Conservation (phyloP, 1,140 invertebrate genomes). For the Venturia canescens region DNA sequence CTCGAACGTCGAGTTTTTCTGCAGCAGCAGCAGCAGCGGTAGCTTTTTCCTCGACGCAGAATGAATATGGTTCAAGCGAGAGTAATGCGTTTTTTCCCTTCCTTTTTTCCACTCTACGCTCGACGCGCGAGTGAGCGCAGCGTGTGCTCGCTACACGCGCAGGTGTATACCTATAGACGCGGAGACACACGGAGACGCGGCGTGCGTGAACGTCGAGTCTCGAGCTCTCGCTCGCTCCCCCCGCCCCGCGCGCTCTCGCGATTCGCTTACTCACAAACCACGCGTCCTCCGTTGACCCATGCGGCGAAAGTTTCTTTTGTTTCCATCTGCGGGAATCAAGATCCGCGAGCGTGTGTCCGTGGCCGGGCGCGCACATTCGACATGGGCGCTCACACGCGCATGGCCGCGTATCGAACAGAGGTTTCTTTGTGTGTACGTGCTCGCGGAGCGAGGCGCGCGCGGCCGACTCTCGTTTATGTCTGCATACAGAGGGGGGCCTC, state of each 20-base stretch:
- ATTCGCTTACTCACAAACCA: conserved; percentile 10
- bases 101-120: neutral
- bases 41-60: neutral
- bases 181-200: neutral
- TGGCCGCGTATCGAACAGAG: neutral
- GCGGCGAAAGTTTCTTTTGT: conserved; percentile 43
- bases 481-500: too few relatives aligned
- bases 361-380: neutral
- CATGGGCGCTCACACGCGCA: neutral
- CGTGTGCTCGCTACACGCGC: neutral
- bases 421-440: too few relatives aligned
- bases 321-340: conserved; percentile 39
- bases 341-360: conserved; percentile 1
- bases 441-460: too few relatives aligned
- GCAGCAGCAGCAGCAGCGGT: neutral
- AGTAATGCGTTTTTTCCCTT: conserved; percentile 3
- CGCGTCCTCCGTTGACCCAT: conserved; percentile 35
- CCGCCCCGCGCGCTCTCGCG: neutral
- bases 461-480: too few relatives aligned
- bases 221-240: conserved; percentile 2
- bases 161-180: neutral
- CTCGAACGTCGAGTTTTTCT: conserved; percentile 18
- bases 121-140: neutral
- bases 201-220: neutral
- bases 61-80: conserved; percentile 37